phyloP scores from a whole-genome alignment of 2,888 invertebrate species.

The Agelastica alni region DNA sequence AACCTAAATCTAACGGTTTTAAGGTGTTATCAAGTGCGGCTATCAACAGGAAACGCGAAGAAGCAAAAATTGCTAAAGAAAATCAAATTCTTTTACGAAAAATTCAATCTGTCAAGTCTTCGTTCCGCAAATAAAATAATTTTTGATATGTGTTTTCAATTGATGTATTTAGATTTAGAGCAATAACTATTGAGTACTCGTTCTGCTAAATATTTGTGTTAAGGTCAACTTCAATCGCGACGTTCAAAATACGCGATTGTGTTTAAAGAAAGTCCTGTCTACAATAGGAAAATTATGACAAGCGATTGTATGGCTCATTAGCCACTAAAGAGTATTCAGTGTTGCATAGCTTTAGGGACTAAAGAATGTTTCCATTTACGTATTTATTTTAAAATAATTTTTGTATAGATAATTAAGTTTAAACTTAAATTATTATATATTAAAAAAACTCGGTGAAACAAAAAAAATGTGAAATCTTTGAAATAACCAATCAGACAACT shows the following conservation, averaged over 20 bases:
- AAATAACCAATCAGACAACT: too few species aligned
- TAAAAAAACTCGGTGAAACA: too few species aligned
- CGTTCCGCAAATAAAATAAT: constrained; percentile 28
- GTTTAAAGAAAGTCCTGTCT: constrained; percentile 25
- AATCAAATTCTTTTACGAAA: constrained; percentile 40
- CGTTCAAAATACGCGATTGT: neutral
- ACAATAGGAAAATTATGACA: constrained; percentile 22
- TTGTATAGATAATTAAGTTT: too few species aligned
- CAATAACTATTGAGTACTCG: constrained; percentile 2
- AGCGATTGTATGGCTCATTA: too few species aligned
- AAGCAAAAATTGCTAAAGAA: constrained; percentile 43
- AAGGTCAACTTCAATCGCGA: constrained; percentile 28
- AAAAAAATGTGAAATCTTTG: too few species aligned
- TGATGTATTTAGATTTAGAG: neutral
- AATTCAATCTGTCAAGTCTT: constrained; percentile 38
- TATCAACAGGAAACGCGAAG: constrained; percentile 41
- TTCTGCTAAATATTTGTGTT: constrained; percentile 28
- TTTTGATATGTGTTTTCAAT: constrained; percentile 4
- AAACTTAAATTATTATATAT: too few species aligned
- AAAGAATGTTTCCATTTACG: too few species aligned
- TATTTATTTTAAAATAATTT: too few species aligned
- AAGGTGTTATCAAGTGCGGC: constrained; percentile 37
- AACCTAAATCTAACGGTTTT: constrained; percentile 11
- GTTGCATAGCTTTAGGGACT: too few species aligned
- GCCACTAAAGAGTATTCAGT: too few species aligned